A percentile compares a stretch with the other conserved stretches of the same genome.
phyloP scores from a whole-genome alignment of 2,888 invertebrate species.

The Pollenia angustigena region DNA sequence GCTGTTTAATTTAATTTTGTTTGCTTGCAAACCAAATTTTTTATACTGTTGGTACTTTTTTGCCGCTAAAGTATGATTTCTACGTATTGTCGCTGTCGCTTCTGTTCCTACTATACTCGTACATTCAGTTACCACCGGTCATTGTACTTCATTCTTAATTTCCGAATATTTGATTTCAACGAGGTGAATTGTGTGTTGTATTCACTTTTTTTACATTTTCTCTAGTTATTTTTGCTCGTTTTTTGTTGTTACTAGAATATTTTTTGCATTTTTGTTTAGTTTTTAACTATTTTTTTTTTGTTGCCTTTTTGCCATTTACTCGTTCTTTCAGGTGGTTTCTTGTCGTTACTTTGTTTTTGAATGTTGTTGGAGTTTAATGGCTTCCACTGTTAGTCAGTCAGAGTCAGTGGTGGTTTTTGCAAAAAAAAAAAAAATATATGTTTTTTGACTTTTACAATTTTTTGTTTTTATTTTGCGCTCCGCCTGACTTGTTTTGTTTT shows the following conservation, averaged over 20 bases:
- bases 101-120: slow-evolving; percentile 18
- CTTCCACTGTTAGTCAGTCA: slow-evolving; percentile 52
- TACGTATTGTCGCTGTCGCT: slow-evolving; percentile 39
- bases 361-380: slow-evolving; percentile 71
- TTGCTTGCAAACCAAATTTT: slow-evolving; percentile 36
- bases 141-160: slow-evolving; percentile 75
- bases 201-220: slow-evolving; percentile 38
- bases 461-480: slow-evolving; percentile 29
- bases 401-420: slow-evolving; percentile 56
- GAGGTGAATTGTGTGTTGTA: slow-evolving; percentile 36
- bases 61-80: slow-evolving; percentile 30
- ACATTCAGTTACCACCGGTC: slow-evolving; percentile 68
- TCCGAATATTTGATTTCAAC: slow-evolving; percentile 71
- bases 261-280: slow-evolving; percentile 37
- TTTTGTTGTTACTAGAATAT: slow-evolving; percentile 33
- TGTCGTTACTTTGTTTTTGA: slow-evolving; percentile 46
- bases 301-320: slow-evolving; percentile 37
- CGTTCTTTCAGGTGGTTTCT: slow-evolving; percentile 62
- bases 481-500: slow-evolving; percentile 51
- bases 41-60: slow-evolving; percentile 31
- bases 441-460: slow-evolving; percentile 53
- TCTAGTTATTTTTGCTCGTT: slow-evolving; percentile 45
- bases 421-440: background rate
- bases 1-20: slow-evolving; percentile 14
- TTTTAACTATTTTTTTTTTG: background rate